A percentile compares a stretch with the other conserved stretches of the same genome.
phyloP scores from a whole-genome alignment of 2,888 invertebrate species.

The Orchestes rusci region DNA sequence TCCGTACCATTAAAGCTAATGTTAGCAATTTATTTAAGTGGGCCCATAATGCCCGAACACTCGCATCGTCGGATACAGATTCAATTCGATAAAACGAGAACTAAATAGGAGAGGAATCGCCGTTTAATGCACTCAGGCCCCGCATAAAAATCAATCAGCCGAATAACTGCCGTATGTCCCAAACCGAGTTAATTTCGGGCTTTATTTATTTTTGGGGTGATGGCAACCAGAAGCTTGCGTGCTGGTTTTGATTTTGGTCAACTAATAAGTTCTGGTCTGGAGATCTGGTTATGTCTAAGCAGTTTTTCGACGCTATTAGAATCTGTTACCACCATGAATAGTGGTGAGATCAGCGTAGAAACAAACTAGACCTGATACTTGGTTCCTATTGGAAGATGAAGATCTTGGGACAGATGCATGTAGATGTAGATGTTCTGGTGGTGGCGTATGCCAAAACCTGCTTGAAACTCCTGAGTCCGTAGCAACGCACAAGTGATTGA shows the following conservation, averaged over 20 bases:
- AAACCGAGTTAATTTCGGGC: conserved; percentile 21
- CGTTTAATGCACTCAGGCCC: conserved; percentile 23
- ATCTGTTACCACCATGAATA: conserved; percentile 6
- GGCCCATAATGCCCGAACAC: conserved; percentile 18
- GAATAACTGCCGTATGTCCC: conserved; percentile 22
- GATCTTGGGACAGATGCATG: too few species aligned
- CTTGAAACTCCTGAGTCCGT: too few species aligned
- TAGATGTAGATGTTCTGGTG: too few species aligned
- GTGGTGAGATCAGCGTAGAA: too few species aligned
- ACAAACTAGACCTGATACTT: too few species aligned
- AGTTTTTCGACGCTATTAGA: conserved; percentile 6
- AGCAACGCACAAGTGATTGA: too few species aligned
- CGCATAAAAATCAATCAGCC: conserved; percentile 25
- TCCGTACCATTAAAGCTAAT: conserved; percentile 17
- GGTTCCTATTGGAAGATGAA: too few species aligned
- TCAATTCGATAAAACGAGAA: conserved; percentile 23
- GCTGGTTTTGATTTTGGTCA: too few species aligned
- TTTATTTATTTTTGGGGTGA: too few species aligned
- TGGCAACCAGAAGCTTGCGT: too few species aligned
- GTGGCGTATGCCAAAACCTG: too few species aligned
- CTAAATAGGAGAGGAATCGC: conserved; percentile 24
- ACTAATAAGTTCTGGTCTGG: too few species aligned
- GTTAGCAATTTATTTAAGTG: conserved; percentile 24
- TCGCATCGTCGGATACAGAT: conserved; percentile 20
- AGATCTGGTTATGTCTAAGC: conserved; percentile 8